Percentiles rank a stretch among this genome's conserved stretches.
These are phyloP conservation scores for Reticulitermes speratus DNA, from an alignment of 1,140 invertebrate species.

Conservation along the genomic window DNA sequence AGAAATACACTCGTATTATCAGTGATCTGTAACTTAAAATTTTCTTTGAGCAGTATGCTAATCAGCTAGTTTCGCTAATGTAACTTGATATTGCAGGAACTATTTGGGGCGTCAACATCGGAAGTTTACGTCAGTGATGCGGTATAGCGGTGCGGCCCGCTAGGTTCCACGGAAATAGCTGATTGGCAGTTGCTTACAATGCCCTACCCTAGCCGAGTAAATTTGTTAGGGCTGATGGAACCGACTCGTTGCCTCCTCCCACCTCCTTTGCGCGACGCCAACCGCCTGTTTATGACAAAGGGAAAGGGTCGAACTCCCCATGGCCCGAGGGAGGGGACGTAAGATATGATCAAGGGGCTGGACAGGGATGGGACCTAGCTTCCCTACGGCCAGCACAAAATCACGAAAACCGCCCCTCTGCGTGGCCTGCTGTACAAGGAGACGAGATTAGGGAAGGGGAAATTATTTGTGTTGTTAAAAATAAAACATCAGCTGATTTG, in stretches of 20 bases:
- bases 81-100: slow-evolving; percentile 26
- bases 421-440: slow-evolving; percentile 11
- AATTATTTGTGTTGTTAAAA: background rate
- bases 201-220: slow-evolving; percentile 31
- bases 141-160: slow-evolving; percentile 38
- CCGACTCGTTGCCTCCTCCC: slow-evolving; percentile 31
- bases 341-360: slow-evolving; percentile 20
- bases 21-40: background rate
- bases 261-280: slow-evolving; percentile 30
- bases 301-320: slow-evolving; percentile 26
- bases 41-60: background rate
- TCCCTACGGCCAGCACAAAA: slow-evolving; percentile 12
- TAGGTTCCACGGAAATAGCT: slow-evolving; percentile 37
- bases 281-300: slow-evolving; percentile 32
- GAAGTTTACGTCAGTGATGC: slow-evolving; percentile 33
- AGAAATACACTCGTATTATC: background rate
- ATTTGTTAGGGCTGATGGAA: slow-evolving; percentile 28
- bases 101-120: slow-evolving; percentile 39
- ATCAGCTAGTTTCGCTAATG: background rate
- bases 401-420: slow-evolving; percentile 16
- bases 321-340: slow-evolving; percentile 21
- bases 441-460: background rate
- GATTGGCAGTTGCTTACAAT: slow-evolving; percentile 38
- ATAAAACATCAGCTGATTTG: background rate
- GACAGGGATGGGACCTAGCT: slow-evolving; percentile 17